These are phyloP conservation scores for Pyrrhosoma nymphula DNA, from an alignment of 2,888 invertebrate genomes.

Conservation along the genomic window DNA sequence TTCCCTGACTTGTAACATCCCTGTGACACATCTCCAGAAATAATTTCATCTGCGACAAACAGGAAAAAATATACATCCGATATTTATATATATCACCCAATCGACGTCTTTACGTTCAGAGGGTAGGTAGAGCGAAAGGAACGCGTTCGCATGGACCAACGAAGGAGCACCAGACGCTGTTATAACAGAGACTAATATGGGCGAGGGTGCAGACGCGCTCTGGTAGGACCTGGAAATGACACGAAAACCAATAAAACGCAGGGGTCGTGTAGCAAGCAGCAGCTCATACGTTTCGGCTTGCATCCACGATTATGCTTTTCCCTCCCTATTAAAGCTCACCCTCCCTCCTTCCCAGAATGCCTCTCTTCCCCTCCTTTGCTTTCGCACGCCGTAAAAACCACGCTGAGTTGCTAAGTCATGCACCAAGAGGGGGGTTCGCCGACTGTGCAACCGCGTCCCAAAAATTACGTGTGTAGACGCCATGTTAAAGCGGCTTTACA, in stretches of 20 bases:
- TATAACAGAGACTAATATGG: background rate
- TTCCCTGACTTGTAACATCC: too few relatives aligned
- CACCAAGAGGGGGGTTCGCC: too few relatives aligned
- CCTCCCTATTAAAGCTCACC: background rate
- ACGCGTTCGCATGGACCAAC: background rate
- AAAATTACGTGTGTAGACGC: too few relatives aligned
- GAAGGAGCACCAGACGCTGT: background rate
- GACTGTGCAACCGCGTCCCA: too few relatives aligned
- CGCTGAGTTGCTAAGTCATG: too few relatives aligned
- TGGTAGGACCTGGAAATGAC: background rate
- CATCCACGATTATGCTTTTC: background rate
- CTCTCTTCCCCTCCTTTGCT: background rate
- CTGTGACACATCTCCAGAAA: too few relatives aligned
- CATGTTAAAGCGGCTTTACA: too few relatives aligned
- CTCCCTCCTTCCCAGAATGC: background rate
- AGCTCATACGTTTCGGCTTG: background rate
- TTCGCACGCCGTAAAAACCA: too few relatives aligned
- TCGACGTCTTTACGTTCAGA: background rate
- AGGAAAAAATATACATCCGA: background rate
- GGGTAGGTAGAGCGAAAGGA: background rate
- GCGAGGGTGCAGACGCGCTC: background rate
- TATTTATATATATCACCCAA: background rate
- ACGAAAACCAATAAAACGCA: conserved; percentile 18
- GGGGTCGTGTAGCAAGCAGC: background rate
- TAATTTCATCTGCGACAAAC: background rate